Evolutionary conservation across 2,113 vertebrate species (phyloP), one percentile per base, ranked within the genome.

Genomic region (Physeter macrocephalus): DNA sequence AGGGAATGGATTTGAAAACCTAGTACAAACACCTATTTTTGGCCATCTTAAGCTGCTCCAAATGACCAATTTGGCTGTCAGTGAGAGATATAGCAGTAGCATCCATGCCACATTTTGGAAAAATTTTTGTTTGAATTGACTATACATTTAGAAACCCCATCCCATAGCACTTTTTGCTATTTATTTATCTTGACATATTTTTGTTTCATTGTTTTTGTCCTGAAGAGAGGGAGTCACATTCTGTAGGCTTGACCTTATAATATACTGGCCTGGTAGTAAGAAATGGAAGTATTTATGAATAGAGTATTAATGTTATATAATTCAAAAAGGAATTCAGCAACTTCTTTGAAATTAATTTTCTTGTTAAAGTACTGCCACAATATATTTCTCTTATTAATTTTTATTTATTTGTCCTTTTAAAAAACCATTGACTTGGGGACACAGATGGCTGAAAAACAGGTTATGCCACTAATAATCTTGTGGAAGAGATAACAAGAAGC

Each of bases 381-480:
- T 74, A 41, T 81, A 11, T 34, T 77, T 57, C 1, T 39, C 6
- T 95, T 54, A 25, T 46, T 21, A 52, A 10, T 80, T 11, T 43
- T 29, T 4, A 9, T 43, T 29, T 4, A 9, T 88, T 69, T 29
- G 21, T 23, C 10, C 21, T 5, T 8, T 27, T 25, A 39, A 71
- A 72, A 29, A 59, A 46, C 85, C 86, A 21, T 78, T 91, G 59
- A 88, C 31, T 36, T 74, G 1, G 0, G 13, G 0, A 75, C 41
- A 25, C 29, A 5, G 81, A 52, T 69, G 57, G 2, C 25, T 96
- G 17, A 67, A 75, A 97, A 97, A 52, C 1, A 41, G 59, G 61
- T 97, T 97, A 88, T 62, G 6, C 95, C 11, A 90, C 71, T 87
- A 77, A 87, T 96, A 93, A 95, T 93, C 52, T 95, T 20, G 25